phyloP scores from a whole-genome alignment of 2,888 invertebrate genomes.

The Eupithecia subfuscata region DNA sequence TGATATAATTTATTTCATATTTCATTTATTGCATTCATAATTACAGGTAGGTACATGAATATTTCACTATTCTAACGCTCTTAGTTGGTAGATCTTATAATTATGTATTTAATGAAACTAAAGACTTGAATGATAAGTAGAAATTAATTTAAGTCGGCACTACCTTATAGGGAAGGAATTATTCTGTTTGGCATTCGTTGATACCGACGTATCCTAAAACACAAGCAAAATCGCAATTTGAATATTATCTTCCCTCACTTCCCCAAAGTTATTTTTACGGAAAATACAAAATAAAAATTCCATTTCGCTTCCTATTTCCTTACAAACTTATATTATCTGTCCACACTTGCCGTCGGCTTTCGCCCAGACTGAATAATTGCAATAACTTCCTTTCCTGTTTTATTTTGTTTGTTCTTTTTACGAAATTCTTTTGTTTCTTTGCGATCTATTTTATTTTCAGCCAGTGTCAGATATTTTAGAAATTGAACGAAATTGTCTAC shows the following conservation, averaged over 20 bases:
- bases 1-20: too few relatives aligned
- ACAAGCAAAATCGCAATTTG: not conserved
- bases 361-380: conserved; percentile 51
- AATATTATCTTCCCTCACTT: not conserved
- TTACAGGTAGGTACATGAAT: too few relatives aligned
- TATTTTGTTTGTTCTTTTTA: conserved; percentile 46
- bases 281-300: conserved; percentile 25
- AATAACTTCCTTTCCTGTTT: conserved; percentile 43
- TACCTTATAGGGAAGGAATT: not conserved
- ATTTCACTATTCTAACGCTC: too few relatives aligned
- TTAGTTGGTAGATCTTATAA: too few relatives aligned
- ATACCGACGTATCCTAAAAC: not conserved
- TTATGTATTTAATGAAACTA: too few relatives aligned
- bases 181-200: not conserved
- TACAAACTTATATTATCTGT: conserved; percentile 37
- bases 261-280: conserved; percentile 10
- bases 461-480: conserved; percentile 8
- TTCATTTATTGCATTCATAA: too few relatives aligned
- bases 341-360: conserved; percentile 56
- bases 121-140: not conserved
- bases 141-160: not conserved
- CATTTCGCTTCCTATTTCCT: conserved; percentile 28
- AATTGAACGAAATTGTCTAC: not conserved
- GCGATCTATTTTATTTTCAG: conserved; percentile 21
- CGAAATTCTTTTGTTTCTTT: conserved; percentile 48